Base-by-base conservation (phyloP, 2,888 invertebrate genomes). In the Pollenia labialis region DNA sequence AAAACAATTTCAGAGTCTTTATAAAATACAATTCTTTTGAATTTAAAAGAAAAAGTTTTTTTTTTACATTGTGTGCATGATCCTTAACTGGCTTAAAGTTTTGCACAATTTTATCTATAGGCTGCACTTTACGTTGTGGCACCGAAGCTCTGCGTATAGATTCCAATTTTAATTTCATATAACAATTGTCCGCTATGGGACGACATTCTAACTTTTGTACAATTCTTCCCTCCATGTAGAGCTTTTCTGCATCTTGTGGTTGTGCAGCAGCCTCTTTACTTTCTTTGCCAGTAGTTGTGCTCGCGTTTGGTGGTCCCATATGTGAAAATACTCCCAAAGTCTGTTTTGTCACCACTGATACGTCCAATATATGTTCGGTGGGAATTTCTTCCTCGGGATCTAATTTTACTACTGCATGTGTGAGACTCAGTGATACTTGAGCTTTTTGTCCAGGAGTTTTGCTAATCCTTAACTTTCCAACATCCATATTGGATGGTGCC, bases 151-250 rank as follows among this genome's bases (percentile, higher is more conserved):
- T 97, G 77, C 96, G 95, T 88, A 98, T 98, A 16, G 97, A 97
- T 90, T 97, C 97, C 89, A 96, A 94, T 93, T 99, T 99, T 6
- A 99, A 93, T 92, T 97, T 96, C 96, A 98, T 98, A 92, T 99
- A 99, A 90, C 96, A 97, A 85, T 94, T 96, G 91, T 98, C 97
- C 44, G 97, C 97, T 91, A 96, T 96, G 0, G 98, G 98, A 64
- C 97, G 95, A 92, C 99, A 99, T 94, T 99, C 99, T 48, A 99
- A 94, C 92, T 98, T 97, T 92, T 99, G 98, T n/a, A 98, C 98
- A 90, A 99, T 98, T 92, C 97, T 96, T 0, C 99, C 99, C 94
- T 98, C 98, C 95, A 99, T 96, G 87, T 95, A 96, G 6, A 98
- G 94, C 91, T 97, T 97, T 90, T 98, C 97, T 50, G 95, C 94